Base-by-base conservation (phyloP, 2,797 vertebrate species). In the Rhinella marina region DNA sequence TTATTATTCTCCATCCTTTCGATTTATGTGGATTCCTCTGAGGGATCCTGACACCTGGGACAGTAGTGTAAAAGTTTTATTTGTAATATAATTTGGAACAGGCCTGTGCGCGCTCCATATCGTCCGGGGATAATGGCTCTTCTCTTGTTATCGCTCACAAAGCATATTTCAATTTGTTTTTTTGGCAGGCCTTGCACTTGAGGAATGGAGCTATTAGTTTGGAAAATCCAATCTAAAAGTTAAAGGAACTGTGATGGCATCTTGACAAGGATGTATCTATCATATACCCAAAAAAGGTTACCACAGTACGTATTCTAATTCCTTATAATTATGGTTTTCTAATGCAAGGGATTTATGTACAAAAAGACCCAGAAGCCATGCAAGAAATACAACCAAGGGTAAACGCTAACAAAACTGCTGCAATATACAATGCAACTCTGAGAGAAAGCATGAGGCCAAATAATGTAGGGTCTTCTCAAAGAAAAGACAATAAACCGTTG, bases 151-250 rank as follows among this genome's bases (percentile, higher is more conserved):
- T 89, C 88, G 81, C 81, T 79, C 85, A 89, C 88, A 87, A 84
- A 86, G 88, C 88, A 89, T 89, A 89, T 87, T 89, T 89, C 88
- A 89, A 89, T 89, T 89, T 89, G 88, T 84, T 89, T 86, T 86
- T 89, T 89, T 89, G 88, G 88, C 88, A 89, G 85, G 73, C 85
- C 81, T 84, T 89, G 88, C 85, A 87, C 56, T 89, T 89, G 88
- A 89, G 72, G 85, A 89, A 89, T 89, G 88, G 88, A 89, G 88
- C 88, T 89, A 89, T 89, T 89, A 89, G 85, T 89, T 89, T 89
- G 81, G 80, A 89, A 89, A 89, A 89, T 89, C 85, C 88, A 89
- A 89, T 89, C 88, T 89, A 89, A 89, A 89, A 89, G 85, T 86
- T 89, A 86, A 89, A 89, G 88, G 81, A 89, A 87, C 72, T 87